These are phyloP conservation scores for Acyrthosiphon pisum DNA, from an alignment of 1,140 invertebrate genomes.

Conservation along the genomic window DNA sequence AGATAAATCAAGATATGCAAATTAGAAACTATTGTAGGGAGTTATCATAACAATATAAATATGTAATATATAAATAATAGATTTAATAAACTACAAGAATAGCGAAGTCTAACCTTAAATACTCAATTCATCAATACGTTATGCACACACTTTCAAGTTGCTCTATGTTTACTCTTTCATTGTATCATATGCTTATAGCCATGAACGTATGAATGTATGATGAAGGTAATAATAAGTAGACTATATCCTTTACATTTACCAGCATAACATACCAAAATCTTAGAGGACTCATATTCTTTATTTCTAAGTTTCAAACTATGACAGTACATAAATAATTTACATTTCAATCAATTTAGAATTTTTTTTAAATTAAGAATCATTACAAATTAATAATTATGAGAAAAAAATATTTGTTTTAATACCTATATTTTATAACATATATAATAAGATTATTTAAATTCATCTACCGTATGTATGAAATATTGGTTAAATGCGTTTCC, in stretches of 20 bases:
- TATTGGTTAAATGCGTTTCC: constrained; percentile 12
- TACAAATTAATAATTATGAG: neutral
- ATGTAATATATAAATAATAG: too few species aligned
- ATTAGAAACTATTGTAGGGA: too few species aligned
- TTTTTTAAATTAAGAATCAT: neutral
- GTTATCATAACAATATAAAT: too few species aligned
- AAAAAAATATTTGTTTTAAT: neutral
- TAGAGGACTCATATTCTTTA: neutral
- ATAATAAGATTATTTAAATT: neutral
- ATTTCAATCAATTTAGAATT: neutral
- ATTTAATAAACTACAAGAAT: too few species aligned
- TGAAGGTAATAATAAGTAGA: neutral
- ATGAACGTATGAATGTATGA: neutral
- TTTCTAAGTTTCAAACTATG: neutral
- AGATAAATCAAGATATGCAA: too few species aligned
- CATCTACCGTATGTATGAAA: neutral
- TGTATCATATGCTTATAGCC: neutral
- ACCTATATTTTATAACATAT: neutral
- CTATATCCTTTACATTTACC: neutral
- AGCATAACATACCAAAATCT: neutral
- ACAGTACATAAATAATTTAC: neutral
- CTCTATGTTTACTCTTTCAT: neutral
- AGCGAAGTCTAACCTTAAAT: too few species aligned
- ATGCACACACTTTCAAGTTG: neutral
- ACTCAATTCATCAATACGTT: too few species aligned